Percentiles rank a stretch among this genome's conserved stretches.
phyloP scores from a whole-genome alignment of 1,140 invertebrate genomes.

The Drosophila carrolli region DNA sequence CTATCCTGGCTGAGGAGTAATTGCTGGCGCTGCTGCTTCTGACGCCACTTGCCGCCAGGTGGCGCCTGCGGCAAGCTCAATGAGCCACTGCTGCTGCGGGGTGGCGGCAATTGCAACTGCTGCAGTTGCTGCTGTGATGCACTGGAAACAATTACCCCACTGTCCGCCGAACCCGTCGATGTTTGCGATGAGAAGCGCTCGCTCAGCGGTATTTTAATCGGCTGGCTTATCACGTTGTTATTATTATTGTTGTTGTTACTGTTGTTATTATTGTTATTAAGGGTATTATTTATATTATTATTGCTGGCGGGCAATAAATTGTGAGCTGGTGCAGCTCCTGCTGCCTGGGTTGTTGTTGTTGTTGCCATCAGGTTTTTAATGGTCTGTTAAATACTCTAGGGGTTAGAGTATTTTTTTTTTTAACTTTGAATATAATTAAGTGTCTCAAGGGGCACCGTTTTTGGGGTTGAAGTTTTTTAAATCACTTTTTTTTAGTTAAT shows the following conservation, averaged over 20 bases:
- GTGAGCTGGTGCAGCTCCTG: conserved; percentile 52
- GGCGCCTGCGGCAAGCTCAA: conserved; percentile 67
- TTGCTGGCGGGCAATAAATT: conserved; percentile 23
- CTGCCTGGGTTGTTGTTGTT: conserved; percentile 58
- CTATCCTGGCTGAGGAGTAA: conserved; percentile 79
- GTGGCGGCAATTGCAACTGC: conserved; percentile 62
- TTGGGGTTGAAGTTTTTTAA: background rate
- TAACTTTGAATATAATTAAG: background rate
- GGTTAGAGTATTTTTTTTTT: conserved; percentile 10
- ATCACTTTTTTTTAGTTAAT: conserved; percentile 8
- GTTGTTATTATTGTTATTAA: conserved; percentile 15
- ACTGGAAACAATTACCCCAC: conserved; percentile 64
- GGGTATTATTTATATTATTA: conserved; percentile 9
- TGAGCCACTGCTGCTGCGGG: conserved; percentile 76
- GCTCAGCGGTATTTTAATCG: conserved; percentile 75
- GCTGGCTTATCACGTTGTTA: conserved; percentile 48
- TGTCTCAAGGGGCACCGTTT: conserved; percentile 16
- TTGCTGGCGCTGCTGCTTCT: conserved; percentile 53
- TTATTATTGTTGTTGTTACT: conserved; percentile 16
- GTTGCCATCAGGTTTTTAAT: conserved; percentile 79
- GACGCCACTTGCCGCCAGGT: conserved; percentile 59
- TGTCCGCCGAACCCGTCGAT: conserved; percentile 80
- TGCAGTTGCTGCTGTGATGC: conserved; percentile 64
- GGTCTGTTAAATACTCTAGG: conserved; percentile 32
- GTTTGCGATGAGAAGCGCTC: conserved; percentile 77